Conservation (phyloP, 2,888 invertebrate genomes). For the Sarcophaga rosellei region DNA sequence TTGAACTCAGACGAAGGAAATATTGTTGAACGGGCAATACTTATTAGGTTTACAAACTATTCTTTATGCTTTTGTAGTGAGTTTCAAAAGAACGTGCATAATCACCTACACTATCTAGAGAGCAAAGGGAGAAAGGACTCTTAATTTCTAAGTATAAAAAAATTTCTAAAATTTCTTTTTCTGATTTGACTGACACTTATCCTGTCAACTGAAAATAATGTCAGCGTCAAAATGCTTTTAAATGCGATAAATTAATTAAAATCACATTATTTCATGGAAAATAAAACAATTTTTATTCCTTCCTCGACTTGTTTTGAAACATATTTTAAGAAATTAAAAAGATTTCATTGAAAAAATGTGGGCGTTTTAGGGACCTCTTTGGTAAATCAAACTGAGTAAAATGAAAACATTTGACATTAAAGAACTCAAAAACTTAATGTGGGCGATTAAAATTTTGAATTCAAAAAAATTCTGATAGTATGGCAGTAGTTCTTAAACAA, state of each 20-base stretch:
- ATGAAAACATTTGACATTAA: conserved; percentile 54
- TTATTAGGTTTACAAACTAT: too few species aligned
- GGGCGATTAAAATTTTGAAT: conserved; percentile 63
- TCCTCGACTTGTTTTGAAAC: not conserved
- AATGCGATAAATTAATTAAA: conserved; percentile 67
- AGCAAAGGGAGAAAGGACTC: too few species aligned
- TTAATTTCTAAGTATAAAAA: too few species aligned
- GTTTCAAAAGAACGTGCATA: too few species aligned
- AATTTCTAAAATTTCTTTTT: not conserved
- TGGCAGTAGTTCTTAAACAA: conserved; percentile 36
- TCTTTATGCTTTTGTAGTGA: too few species aligned
- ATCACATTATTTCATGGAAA: conserved; percentile 56
- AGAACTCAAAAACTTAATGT: conserved; percentile 19
- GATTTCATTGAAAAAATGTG: conserved; percentile 50
- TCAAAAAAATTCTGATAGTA: conserved; percentile 59
- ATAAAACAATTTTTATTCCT: not conserved
- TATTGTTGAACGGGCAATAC: too few species aligned
- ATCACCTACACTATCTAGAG: too few species aligned
- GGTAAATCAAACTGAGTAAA: conserved; percentile 5
- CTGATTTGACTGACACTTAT: conserved; percentile 46
- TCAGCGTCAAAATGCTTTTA: conserved; percentile 56
- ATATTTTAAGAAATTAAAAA: conserved; percentile 63
- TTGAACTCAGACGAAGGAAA: too few species aligned
- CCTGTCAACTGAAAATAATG: conserved; percentile 56
- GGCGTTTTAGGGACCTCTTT: conserved; percentile 55